Conservation (phyloP, 2,888 invertebrate genomes). For the Polymixis lichenea region DNA sequence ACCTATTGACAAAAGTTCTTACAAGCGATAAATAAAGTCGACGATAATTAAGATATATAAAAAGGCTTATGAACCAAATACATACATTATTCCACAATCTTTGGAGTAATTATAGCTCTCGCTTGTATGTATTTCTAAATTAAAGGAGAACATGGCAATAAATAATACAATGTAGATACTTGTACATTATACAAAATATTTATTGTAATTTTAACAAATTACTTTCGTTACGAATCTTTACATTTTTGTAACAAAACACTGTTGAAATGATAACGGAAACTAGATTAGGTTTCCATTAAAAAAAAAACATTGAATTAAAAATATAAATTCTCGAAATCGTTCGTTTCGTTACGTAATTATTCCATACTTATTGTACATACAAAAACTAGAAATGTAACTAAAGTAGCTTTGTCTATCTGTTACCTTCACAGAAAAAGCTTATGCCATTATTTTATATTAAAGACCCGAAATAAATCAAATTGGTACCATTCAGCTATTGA, state of each 20-base stretch:
- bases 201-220: neutral
- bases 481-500: neutral
- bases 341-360: too few relatives aligned
- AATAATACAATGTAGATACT: neutral
- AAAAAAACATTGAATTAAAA: too few relatives aligned
- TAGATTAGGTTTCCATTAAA: neutral
- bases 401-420: neutral
- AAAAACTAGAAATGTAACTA: neutral
- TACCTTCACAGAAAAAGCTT: neutral
- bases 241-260: neutral
- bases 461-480: neutral
- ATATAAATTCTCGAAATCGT: too few relatives aligned
- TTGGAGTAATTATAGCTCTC: neutral
- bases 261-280: neutral
- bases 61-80: neutral
- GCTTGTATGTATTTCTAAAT: neutral
- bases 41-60: neutral
- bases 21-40: neutral
- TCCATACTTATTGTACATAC: too few relatives aligned
- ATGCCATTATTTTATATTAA: neutral
- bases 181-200: too few relatives aligned
- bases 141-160: neutral
- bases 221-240: neutral
- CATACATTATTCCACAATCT: neutral
- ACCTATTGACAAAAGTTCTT: neutral